Percentiles rank a stretch among this genome's conserved stretches.
Conservation (phyloP, 2,888 invertebrate genomes). For the Arrhopalites spinosus region DNA sequence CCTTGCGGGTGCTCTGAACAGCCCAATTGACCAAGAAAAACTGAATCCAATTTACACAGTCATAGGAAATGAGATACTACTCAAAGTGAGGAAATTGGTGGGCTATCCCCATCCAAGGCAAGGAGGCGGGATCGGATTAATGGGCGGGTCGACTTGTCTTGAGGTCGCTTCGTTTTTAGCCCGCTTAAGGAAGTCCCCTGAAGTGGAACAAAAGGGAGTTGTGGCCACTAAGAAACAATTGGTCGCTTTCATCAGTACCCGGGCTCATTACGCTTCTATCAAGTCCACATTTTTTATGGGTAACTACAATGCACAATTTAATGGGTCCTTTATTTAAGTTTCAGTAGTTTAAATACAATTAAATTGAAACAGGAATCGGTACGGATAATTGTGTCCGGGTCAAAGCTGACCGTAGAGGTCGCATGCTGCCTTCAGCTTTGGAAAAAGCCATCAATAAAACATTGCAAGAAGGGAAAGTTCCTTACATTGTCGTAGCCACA, state of each 20-base stretch:
- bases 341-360: neutral
- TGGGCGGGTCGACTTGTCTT: too few species aligned
- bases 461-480: neutral
- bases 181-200: too few species aligned
- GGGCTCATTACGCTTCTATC: neutral
- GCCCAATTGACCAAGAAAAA: neutral
- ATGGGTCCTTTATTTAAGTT: neutral
- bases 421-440: neutral
- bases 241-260: constrained; percentile 1
- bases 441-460: neutral
- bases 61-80: neutral
- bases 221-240: neutral
- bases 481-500: neutral
- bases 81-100: neutral
- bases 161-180: too few species aligned
- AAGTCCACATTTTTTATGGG: neutral
- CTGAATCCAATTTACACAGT: neutral
- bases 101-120: neutral
- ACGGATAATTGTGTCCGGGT: neutral
- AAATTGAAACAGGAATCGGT: neutral
- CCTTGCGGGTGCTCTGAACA: neutral
- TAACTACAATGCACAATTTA: too few species aligned
- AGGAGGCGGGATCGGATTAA: neutral
- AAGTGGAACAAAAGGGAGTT: neutral
- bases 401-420: neutral